phyloP scores from a whole-genome alignment of 2,888 invertebrate genomes.

The Catocala fraxini region DNA sequence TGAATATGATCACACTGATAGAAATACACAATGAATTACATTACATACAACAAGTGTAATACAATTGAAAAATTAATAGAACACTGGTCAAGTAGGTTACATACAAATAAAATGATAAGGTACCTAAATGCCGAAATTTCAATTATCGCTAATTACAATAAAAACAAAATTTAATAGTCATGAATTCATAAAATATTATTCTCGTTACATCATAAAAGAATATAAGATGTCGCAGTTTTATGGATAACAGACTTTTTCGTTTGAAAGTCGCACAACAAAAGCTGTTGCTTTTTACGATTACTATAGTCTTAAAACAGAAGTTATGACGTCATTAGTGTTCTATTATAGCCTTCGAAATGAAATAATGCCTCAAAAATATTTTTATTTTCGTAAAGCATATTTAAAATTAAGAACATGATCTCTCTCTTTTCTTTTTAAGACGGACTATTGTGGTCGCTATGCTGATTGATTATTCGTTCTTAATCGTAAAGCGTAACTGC shows the following conservation, averaged over 20 bases:
- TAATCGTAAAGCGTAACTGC: no score
- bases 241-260: slow-evolving; percentile 39
- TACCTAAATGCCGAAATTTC: no score
- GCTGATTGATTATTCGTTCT: no score
- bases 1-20: no score
- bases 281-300: slow-evolving; percentile 52
- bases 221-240: slow-evolving; percentile 50
- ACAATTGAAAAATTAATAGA: no score
- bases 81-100: no score
- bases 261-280: slow-evolving; percentile 43
- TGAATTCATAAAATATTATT: slow-evolving; percentile 44
- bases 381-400: slow-evolving; percentile 29
- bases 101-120: no score
- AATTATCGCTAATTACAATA: slow-evolving; percentile 21
- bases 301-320: slow-evolving; percentile 47
- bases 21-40: no score
- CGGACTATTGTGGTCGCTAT: not conserved
- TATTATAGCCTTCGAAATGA: slow-evolving; percentile 38
- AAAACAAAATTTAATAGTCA: slow-evolving; percentile 25
- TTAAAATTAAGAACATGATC: slow-evolving; percentile 23
- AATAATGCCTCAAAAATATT: slow-evolving; percentile 37
- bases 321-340: slow-evolving; percentile 51
- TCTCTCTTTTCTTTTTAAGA: not conserved
- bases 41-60: no score
- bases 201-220: slow-evolving; percentile 53